phyloP scores from a whole-genome alignment of 2,113 vertebrate genomes.

The Myiagra hebetior region DNA sequence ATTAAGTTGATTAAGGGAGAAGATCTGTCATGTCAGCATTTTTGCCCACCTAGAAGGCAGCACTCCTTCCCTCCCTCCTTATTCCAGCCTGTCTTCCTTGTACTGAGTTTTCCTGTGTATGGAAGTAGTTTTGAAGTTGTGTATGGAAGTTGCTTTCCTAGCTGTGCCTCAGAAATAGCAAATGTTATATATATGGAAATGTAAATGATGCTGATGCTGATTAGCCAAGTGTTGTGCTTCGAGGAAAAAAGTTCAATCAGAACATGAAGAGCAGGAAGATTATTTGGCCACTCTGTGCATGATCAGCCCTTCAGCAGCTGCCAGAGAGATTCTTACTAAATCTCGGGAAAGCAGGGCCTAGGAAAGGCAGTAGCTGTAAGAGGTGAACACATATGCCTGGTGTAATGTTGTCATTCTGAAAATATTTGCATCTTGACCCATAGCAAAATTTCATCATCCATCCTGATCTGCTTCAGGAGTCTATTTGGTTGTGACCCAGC shows the following conservation, averaged over 20 bases:
- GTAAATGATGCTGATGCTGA: constrained; percentile 23
- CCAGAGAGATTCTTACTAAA: background rate
- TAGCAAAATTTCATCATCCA: background rate
- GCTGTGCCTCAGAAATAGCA: background rate
- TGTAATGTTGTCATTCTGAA: background rate
- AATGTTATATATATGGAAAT: background rate
- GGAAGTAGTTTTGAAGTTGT: background rate
- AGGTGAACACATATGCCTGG: background rate
- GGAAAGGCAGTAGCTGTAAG: background rate
- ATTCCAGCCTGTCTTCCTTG: background rate
- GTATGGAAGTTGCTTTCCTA: background rate
- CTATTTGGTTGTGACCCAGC: background rate
- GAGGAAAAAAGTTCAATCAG: background rate
- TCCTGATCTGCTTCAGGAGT: background rate
- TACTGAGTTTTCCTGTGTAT: background rate
- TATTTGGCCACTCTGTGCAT: background rate
- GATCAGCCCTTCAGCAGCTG: background rate
- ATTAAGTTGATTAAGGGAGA: constrained; percentile 65
- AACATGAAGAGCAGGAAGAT: background rate
- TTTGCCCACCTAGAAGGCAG: constrained; percentile 13
- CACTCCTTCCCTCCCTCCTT: background rate
- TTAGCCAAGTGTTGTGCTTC: background rate
- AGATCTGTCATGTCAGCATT: constrained; percentile 51
- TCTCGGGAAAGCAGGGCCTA: background rate
- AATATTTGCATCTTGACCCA: background rate